Base-by-base conservation (phyloP, 1,140 invertebrate species). In the Lepidurus apus region DNA sequence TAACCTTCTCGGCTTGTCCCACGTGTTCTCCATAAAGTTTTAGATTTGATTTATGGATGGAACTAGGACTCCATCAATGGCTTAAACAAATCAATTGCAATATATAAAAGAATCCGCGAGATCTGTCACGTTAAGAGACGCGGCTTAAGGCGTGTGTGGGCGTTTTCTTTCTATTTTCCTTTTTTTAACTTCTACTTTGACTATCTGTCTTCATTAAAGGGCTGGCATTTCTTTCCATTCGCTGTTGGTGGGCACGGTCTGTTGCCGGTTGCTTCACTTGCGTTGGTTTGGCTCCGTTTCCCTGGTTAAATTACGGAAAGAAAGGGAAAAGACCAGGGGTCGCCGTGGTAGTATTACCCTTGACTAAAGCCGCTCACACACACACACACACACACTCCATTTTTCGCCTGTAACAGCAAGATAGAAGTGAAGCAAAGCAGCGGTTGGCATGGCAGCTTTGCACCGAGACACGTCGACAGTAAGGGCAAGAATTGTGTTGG, bases 181-280 rank as follows among this genome's bases (percentile, higher is more conserved):
- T 65, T 17, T 65, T 65, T 65, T 65, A 7, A 21, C 45, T 47
- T 65, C 0, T 65, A 17, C 7, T 65, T 65, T 11, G 53, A 21
- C 53, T 65, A 21, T 65, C 53, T 65, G 53, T 65, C 53, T 65
- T 65, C 53, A 21, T 65, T 65, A 65, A 65, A 65, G 13, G 53
- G 53, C 1, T 0, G n/a, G 4, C 21, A 65, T 65, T 65, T 65
- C 9, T 65, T 65, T 13, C 13, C 17, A n/a, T 65, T 65, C 53
- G 17, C 21, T 9, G 53, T 65, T 65, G 13, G 53, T 13, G 17
- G 3, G 13, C 53, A 17, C 53, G 13, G 53, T 11, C 17, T 65
- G 53, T 21, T 65, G 10, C 10, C 45, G 45, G 45, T 47, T 34
- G 34, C 2, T 34, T 34, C 34, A 34, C 4, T 11, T 47, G 10